These are phyloP conservation scores for Chrysolina americana DNA, from an alignment of 2,888 invertebrate genomes.

Conservation along the genomic window DNA sequence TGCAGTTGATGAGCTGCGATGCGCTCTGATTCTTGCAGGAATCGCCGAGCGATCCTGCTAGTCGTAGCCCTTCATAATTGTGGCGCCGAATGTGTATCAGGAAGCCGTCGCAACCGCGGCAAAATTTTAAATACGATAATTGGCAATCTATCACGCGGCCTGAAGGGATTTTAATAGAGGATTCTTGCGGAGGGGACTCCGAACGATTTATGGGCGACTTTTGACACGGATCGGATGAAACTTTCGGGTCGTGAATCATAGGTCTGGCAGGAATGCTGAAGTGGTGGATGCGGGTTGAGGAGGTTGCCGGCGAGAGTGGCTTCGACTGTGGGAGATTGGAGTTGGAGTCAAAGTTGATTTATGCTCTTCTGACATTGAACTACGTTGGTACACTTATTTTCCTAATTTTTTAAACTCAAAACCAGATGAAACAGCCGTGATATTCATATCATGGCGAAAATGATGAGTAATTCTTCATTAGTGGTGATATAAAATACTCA, in stretches of 20 bases:
- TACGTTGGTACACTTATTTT: too few species aligned
- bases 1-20: not conserved
- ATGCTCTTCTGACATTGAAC: too few species aligned
- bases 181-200: not conserved
- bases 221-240: slow-evolving; percentile 17
- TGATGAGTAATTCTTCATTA: too few species aligned
- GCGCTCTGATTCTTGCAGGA: slow-evolving; percentile 5
- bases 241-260: slow-evolving; percentile 2
- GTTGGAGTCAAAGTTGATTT: too few species aligned
- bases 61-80: slow-evolving; percentile 58
- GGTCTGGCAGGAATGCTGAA: slow-evolving; percentile 2
- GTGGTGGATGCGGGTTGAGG: not conserved
- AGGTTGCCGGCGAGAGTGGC: not conserved
- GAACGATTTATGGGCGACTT: slow-evolving; percentile 16
- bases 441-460: too few species aligned
- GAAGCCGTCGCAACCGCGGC: slow-evolving; percentile 46
- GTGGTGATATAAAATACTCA: too few species aligned
- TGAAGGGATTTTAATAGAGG: slow-evolving; percentile 46
- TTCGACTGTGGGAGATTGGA: too few species aligned
- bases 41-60: not conserved
- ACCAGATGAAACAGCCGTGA: too few species aligned
- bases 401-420: too few species aligned
- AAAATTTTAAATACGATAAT: slow-evolving; percentile 54
- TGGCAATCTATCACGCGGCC: slow-evolving; percentile 54
- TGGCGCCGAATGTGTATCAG: slow-evolving; percentile 52